Evolutionary conservation across 2,888 invertebrate species (phyloP).

Genomic region (Erannis defoliaria): DNA sequence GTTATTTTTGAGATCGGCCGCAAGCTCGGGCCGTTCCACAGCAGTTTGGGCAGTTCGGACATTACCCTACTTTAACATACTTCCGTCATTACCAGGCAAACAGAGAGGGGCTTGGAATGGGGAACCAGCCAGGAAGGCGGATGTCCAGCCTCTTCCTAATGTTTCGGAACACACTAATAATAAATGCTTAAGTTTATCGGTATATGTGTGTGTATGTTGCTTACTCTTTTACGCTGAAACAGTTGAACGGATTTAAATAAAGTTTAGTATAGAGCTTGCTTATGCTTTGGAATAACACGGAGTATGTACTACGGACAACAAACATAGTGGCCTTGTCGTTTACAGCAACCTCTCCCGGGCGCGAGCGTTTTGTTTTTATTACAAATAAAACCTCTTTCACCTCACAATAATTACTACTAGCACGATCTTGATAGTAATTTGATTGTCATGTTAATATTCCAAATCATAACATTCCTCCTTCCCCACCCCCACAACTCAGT

Average conservation of each 20-base stretch:
- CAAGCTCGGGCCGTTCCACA: slow-evolving; percentile 1
- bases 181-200: not conserved
- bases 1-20: slow-evolving; percentile 33
- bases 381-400: not conserved
- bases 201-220: not conserved
- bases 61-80: slow-evolving; percentile 21
- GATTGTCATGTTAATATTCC: slow-evolving; percentile 22
- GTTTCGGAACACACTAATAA: not conserved
- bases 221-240: not conserved
- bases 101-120: slow-evolving; percentile 4
- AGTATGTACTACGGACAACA: too few species aligned
- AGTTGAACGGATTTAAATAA: not conserved
- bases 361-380: too few species aligned
- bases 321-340: too few species aligned
- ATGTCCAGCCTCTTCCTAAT: too few species aligned
- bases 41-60: slow-evolving; percentile 15
- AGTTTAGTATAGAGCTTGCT: too few species aligned
- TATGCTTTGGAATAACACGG: too few species aligned
- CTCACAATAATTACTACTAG: not conserved
- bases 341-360: too few species aligned
- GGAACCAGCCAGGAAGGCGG: not conserved
- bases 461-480: slow-evolving; percentile 19
- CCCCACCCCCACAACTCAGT: not conserved
- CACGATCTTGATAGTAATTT: slow-evolving; percentile 5
- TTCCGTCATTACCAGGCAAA: slow-evolving; percentile 18